phyloP scores from a whole-genome alignment of 2,113 vertebrate species.

The Microcebus lehilahytsara region DNA sequence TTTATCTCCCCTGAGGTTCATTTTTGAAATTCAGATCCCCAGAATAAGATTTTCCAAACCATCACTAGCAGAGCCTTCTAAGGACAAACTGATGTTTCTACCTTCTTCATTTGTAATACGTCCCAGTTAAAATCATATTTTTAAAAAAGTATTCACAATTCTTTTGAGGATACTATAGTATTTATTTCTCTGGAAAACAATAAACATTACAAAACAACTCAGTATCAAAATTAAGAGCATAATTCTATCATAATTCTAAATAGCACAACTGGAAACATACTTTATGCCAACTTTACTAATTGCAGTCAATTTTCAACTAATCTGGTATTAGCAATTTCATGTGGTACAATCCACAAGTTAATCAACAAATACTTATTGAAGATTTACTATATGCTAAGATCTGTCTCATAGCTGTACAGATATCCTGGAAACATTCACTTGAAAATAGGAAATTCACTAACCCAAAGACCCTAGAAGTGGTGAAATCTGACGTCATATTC shows the following conservation, averaged over 20 bases:
- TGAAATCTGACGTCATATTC: constrained; percentile 19
- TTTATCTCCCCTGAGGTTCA: constrained; percentile 29
- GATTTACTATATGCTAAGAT: background rate
- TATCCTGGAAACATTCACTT: constrained; percentile 37
- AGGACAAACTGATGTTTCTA: background rate
- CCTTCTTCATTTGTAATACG: background rate
- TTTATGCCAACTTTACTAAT: constrained; percentile 24
- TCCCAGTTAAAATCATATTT: constrained; percentile 1
- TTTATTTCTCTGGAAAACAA: constrained; percentile 29
- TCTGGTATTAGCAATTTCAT: constrained; percentile 51
- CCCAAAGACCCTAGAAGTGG: constrained; percentile 27
- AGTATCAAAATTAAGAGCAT: background rate
- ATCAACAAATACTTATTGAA: constrained; percentile 32
- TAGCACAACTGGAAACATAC: background rate
- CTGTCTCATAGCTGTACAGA: constrained; percentile 24
- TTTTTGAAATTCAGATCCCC: background rate
- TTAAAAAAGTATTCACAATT: background rate
- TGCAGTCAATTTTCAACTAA: constrained; percentile 42
- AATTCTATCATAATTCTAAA: constrained; percentile 41
- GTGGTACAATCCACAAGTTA: constrained; percentile 38
- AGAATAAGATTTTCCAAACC: constrained; percentile 32
- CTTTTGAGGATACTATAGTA: background rate
- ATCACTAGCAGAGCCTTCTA: background rate
- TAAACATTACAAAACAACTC: background rate
- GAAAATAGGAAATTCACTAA: constrained; percentile 58